Evolutionary conservation across 37 sponge, comb jelly and placozoan species (phyloP), one percentile per base, ranked within the genome.

Genomic region (Corticium candelabrum): DNA sequence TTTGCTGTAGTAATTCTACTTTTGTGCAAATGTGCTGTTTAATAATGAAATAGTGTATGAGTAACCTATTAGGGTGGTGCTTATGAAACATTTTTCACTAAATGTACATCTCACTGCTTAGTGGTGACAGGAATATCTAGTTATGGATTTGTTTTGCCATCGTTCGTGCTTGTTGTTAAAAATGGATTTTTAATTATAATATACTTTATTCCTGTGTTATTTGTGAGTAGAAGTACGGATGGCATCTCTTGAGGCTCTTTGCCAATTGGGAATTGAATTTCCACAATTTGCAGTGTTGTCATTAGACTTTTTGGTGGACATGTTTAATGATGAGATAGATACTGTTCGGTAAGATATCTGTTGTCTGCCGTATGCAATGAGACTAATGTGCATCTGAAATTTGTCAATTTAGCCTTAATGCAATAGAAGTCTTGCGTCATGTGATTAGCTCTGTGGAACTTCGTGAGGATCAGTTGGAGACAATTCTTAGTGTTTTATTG

Each of bases 251-350:
- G 40, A 78, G 11, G 87, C 93, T 32, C 89, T 96, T 84, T 81
- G 82, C 67, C 85, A 76, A 37, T 43, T 96, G 37, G 72, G 83
- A 39, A 35, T 40, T 39, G 43, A 36, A 1, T 80, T 82, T 39
- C 39, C 69, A 0, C 38, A 73, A 39, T 96, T 96, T 82, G 96
- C 84, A 0, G 43, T 69, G 1, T 80, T 77, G 40, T 86, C 83
- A 76, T 67, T 92, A 34, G 96, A 96, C 79, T 89, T 83, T 41
- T 75, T 92, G 32, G 88, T 96, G 15, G 96, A 96, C 81, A 89
- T 96, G 93, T 89, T 96, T 78, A 89, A 89, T 67, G 96, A 96
- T 78, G 96, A 96, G 76, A 92, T 96, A 36, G 82, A 92, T 71
- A 69, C 79, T 15, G 92, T 96, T 3, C 39, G 89, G 79, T 83